phyloP scores from a whole-genome alignment of 1,140 invertebrate species.

The Drosophila subpulchrella region DNA sequence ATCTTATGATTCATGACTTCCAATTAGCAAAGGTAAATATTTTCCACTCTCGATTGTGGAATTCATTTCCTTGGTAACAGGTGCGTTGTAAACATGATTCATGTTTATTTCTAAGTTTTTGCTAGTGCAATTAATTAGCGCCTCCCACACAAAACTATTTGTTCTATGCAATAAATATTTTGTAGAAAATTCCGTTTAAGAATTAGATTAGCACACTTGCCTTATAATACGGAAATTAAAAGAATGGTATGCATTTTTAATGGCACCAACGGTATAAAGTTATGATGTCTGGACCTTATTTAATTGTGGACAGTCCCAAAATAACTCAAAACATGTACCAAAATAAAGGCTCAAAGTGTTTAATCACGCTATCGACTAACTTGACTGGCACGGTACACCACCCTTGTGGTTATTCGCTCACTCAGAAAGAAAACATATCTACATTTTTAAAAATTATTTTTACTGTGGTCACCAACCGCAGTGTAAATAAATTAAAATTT shows the following conservation, averaged over 20 bases:
- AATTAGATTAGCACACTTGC: background rate
- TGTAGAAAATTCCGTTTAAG: background rate
- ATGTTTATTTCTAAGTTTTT: constrained; percentile 36
- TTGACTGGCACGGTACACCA: background rate
- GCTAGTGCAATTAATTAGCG: constrained; percentile 26
- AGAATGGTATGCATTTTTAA: too few relatives aligned
- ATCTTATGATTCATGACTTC: constrained; percentile 40
- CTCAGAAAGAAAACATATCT: background rate
- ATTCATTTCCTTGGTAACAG: constrained; percentile 38
- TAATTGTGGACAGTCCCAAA: background rate
- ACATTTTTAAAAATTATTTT: background rate
- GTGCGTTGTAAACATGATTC: constrained; percentile 39
- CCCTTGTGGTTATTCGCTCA: constrained; percentile 13
- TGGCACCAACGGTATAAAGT: background rate
- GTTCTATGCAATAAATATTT: constrained; percentile 1
- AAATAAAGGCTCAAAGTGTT: constrained; percentile 30
- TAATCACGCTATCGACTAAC: constrained; percentile 13
- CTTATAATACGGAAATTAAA: too few relatives aligned
- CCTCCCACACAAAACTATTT: background rate
- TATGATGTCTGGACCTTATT: too few relatives aligned
- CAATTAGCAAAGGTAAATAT: constrained; percentile 42
- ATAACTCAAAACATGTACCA: background rate
- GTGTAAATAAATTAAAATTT: background rate
- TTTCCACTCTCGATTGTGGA: constrained; percentile 24
- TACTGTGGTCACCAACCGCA: background rate